These are phyloP conservation scores for Orthosia cruda DNA, from an alignment of 2,888 invertebrate genomes.

Conservation along the genomic window DNA sequence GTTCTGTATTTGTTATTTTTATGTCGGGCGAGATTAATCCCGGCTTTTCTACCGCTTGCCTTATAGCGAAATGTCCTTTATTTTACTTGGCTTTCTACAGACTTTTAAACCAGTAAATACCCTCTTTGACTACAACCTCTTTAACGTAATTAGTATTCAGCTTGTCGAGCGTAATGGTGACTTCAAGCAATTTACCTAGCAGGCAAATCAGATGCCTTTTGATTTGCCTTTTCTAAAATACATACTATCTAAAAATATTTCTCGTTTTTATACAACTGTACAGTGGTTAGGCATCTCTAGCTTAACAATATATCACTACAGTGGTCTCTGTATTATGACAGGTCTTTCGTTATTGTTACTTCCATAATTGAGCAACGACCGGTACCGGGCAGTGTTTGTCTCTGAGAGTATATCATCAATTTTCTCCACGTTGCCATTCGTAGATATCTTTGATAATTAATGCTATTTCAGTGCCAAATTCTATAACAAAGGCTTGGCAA, in stretches of 20 bases:
- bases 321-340: constrained; percentile 34
- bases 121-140: constrained; percentile 19
- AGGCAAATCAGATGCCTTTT: not conserved
- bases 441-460: constrained; percentile 59
- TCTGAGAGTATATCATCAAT: constrained; percentile 60
- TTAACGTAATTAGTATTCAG: constrained; percentile 10
- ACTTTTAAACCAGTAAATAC: constrained; percentile 19
- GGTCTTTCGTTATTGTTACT: constrained; percentile 53
- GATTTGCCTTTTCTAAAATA: not conserved
- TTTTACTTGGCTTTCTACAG: constrained; percentile 16
- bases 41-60: not conserved
- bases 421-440: constrained; percentile 42
- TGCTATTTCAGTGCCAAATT: constrained; percentile 61
- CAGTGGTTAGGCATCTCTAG: not conserved
- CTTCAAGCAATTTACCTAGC: constrained; percentile 13
- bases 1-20: constrained; percentile 37
- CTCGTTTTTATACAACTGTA: not conserved
- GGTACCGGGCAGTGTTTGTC: constrained; percentile 34
- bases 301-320: constrained; percentile 35
- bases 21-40: constrained; percentile 34
- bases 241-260: not conserved
- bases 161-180: not conserved
- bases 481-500: constrained; percentile 63
- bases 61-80: constrained; percentile 3
- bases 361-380: constrained; percentile 53